Conservation (phyloP, 2,888 invertebrate species). For the Stenoptilia bipunctidactyla region DNA sequence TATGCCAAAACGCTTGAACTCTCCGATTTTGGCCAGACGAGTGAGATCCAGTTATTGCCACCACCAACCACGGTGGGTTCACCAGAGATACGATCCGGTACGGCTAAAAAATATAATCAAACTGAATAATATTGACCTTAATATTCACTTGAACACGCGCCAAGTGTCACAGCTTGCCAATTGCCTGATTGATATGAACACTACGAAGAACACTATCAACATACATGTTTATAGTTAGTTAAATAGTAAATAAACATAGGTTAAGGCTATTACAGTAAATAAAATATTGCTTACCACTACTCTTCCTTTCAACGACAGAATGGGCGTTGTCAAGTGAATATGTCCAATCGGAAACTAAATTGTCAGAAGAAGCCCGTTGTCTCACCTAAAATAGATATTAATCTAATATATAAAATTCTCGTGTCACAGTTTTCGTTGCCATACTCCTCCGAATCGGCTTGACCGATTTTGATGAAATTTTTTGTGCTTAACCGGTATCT, state of each 20-base stretch:
- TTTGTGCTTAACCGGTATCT: too few species aligned
- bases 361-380: constrained; percentile 82
- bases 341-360: constrained; percentile 77
- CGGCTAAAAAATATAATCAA: constrained; percentile 73
- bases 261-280: neutral
- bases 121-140: constrained; percentile 46
- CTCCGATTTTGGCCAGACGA: constrained; percentile 86
- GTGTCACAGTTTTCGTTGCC: too few species aligned
- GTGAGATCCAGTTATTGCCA: constrained; percentile 86
- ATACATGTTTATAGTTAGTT: too few species aligned
- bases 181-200: constrained; percentile 7
- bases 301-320: constrained; percentile 66
- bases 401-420: too few species aligned
- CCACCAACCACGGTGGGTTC: constrained; percentile 84
- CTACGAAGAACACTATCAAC: too few species aligned
- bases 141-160: constrained; percentile 33
- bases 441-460: too few species aligned
- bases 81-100: constrained; percentile 83
- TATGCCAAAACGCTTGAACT: constrained; percentile 81
- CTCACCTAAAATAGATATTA: constrained; percentile 45
- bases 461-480: too few species aligned
- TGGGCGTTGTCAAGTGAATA: constrained; percentile 53
- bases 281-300: constrained; percentile 41
- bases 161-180: constrained; percentile 38
- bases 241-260: neutral